Evolutionary conservation across 2,888 invertebrate genomes (phyloP).

Genomic region (Prosopocoilus inquinatus): DNA sequence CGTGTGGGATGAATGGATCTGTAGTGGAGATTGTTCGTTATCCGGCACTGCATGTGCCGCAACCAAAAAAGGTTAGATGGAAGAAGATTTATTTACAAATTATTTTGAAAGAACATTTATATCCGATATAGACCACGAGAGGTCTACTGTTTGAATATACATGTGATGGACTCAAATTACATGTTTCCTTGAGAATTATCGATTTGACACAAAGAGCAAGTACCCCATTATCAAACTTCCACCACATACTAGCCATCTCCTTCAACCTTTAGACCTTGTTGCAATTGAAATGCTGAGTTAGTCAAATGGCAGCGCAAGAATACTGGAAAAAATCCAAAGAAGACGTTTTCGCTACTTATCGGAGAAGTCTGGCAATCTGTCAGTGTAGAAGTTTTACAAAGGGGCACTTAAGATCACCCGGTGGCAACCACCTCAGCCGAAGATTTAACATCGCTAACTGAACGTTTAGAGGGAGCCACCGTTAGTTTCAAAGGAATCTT

Average conservation of each 20-base stretch:
- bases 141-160: conserved; percentile 34
- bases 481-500: no score
- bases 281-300: conserved; percentile 17
- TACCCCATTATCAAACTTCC: conserved; percentile 31
- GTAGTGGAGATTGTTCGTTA: conserved; percentile 24
- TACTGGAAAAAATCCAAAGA: not conserved
- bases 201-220: conserved; percentile 14
- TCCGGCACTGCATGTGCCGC: conserved; percentile 34
- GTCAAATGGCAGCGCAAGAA: not conserved
- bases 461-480: no score
- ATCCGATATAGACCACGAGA: conserved; percentile 12
- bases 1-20: conserved; percentile 36
- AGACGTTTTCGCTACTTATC: no score
- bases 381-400: no score
- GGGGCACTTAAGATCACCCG: no score
- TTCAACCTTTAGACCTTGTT: conserved; percentile 34
- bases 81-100: conserved; percentile 30
- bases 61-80: conserved; percentile 36
- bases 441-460: no score
- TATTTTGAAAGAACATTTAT: conserved; percentile 29
- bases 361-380: no score
- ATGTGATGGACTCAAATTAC: no score
- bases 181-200: no score
- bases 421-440: no score
- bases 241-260: conserved; percentile 30